Percentiles rank a stretch among this genome's conserved stretches.
Evolutionary conservation across 2,888 invertebrate species (phyloP).

Genomic region (Latrodectus elegans): DNA sequence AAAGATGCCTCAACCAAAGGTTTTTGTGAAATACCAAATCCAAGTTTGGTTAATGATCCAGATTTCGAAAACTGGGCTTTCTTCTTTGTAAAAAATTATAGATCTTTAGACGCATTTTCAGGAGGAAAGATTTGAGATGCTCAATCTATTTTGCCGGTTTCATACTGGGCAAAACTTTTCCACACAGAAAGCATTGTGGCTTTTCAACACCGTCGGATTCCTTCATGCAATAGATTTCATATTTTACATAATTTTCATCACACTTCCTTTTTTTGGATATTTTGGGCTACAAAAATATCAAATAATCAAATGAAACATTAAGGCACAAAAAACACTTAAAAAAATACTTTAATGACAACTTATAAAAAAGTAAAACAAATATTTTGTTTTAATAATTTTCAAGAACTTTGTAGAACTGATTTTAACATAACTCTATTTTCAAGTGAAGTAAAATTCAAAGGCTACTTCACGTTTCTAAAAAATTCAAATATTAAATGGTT

Average conservation of each 20-base stretch:
- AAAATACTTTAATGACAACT: too few species aligned
- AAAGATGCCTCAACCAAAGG: slow-evolving; percentile 47
- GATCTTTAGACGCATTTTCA: slow-evolving; percentile 53
- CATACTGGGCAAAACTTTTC: slow-evolving; percentile 63
- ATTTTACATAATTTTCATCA: slow-evolving; percentile 60
- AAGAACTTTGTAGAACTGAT: too few species aligned
- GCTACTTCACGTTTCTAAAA: too few species aligned
- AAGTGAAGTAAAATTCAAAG: too few species aligned
- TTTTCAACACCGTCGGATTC: slow-evolving; percentile 61
- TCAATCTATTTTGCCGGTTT: too few species aligned
- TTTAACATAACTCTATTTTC: too few species aligned
- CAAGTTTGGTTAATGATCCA: slow-evolving; percentile 31
- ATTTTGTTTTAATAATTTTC: too few species aligned
- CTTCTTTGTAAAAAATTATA: slow-evolving; percentile 36
- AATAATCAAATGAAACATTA: too few species aligned
- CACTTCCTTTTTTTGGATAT: slow-evolving; percentile 19
- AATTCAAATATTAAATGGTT: too few species aligned
- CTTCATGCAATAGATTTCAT: slow-evolving; percentile 60
- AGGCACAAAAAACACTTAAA: too few species aligned
- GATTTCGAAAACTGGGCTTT: slow-evolving; percentile 30
- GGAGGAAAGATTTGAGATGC: too few species aligned
- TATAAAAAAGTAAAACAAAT: too few species aligned
- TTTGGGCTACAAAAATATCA: background rate
- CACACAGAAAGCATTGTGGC: slow-evolving; percentile 62
- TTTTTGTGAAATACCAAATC: slow-evolving; percentile 49